Evolutionary conservation across 2,888 invertebrate species (phyloP), one percentile per base, ranked within the genome.

Genomic region (Dilophus febrilis): DNA sequence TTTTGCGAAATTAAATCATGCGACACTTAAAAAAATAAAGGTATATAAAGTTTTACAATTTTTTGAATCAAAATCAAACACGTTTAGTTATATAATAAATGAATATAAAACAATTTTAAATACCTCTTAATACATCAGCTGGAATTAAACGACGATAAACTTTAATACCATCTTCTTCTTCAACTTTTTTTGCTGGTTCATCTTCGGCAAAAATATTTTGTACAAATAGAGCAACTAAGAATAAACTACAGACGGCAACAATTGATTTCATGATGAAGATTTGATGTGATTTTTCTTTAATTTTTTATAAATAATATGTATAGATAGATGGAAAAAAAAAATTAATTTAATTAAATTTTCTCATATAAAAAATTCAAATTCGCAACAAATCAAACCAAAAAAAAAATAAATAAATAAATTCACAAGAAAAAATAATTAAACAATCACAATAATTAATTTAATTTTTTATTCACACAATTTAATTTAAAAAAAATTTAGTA

Each of bases 71-170:
- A n/a, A n/a, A n/a, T n/a, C n/a, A n/a, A n/a, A n/a, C n/a, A n/a
- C n/a, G n/a, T n/a, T n/a, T n/a, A n/a, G n/a, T n/a, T n/a, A n/a
- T n/a, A n/a, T n/a, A n/a, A 11, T 16, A 33, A 33, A 14, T 16
- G 11, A 7, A 16, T 33, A 10, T 28, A 11, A 17, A 37, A 37
- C 8, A 16, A 40, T 36, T 22, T 30, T 14, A 38, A 49, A 68
- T 66, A 88, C 88, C 88, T 74, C 88, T 77, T 46, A 88, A 70
- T 30, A 86, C 84, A 64, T 88, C 88, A 51, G 88, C 88, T 32
- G 87, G 87, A 51, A 88, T 87, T 49, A 87, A 67, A 48, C 88
- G 70, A 54, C 75, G 79, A 70, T 72, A 87, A 35, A 82, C 77
- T 60, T 77, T 83, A 37, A 76, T 70, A 44, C 70, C 68, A 28